A percentile compares a stretch with the other conserved stretches of the same genome.
Evolutionary conservation across 2,113 vertebrate genomes (phyloP).

Genomic region (Pycnonotus jocosus): DNA sequence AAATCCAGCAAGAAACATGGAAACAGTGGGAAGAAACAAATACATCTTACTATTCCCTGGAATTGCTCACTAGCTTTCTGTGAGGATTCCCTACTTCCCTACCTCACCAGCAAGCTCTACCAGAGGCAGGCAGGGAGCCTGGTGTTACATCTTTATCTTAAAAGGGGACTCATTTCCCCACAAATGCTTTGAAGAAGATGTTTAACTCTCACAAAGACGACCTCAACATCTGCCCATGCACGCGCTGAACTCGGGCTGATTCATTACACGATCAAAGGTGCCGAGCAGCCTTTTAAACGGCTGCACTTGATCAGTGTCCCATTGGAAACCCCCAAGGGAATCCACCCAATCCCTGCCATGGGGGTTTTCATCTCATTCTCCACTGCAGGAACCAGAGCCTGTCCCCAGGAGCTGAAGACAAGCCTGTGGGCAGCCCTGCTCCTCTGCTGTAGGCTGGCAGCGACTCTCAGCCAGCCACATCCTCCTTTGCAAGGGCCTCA

Average conservation of each 20-base stretch:
- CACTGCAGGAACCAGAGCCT: not conserved
- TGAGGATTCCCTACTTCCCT: not conserved
- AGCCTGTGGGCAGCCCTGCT: not conserved
- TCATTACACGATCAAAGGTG: not conserved
- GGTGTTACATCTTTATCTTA: slow-evolving; percentile 5
- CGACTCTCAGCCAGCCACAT: rapidly evolving
- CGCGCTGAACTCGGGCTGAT: not conserved
- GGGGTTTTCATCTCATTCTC: not conserved
- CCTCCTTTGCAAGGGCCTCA: not conserved
- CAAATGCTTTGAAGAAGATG: slow-evolving; percentile 26
- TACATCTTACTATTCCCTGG: not conserved
- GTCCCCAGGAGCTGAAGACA: not conserved
- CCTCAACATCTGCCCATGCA: not conserved
- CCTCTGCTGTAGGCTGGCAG: not conserved
- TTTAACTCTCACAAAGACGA: not conserved
- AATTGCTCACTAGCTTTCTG: not conserved
- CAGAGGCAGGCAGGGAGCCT: not conserved
- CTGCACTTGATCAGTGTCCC: not conserved
- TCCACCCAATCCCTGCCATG: not conserved
- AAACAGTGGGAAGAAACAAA: not conserved
- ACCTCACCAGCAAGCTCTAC: not conserved
- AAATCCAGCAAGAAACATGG: not conserved
- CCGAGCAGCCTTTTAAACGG: not conserved
- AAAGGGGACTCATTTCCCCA: slow-evolving; percentile 43
- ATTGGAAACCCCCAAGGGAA: not conserved